phyloP scores from a whole-genome alignment of 2,113 vertebrate species.

The Petrocephalus zakoni region DNA sequence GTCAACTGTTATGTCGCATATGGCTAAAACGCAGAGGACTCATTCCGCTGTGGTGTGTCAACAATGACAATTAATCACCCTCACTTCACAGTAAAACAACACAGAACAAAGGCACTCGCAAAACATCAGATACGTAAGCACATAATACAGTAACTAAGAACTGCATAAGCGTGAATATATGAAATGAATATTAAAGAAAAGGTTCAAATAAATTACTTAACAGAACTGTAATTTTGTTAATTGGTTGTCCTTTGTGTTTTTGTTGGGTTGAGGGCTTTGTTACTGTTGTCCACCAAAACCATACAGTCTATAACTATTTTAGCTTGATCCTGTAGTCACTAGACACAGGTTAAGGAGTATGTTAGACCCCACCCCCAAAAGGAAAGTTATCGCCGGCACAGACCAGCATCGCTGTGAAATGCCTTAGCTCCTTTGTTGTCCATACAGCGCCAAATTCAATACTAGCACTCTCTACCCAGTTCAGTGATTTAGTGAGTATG shows the following conservation, averaged over 20 bases:
- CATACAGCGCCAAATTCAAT: neutral
- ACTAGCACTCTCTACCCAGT: neutral
- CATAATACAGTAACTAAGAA: neutral
- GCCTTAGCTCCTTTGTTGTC: neutral
- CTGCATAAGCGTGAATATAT: neutral
- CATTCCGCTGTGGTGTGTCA: too few relatives aligned
- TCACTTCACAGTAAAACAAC: neutral
- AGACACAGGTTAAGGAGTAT: neutral
- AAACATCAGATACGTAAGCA: too few relatives aligned
- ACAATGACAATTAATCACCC: too few relatives aligned
- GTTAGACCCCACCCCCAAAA: neutral
- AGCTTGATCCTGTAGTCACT: neutral
- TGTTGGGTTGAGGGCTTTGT: neutral
- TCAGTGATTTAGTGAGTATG: neutral
- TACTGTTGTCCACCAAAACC: neutral
- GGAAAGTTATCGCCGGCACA: neutral
- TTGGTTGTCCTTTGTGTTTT: neutral
- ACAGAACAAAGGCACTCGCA: neutral
- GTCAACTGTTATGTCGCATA: too few relatives aligned
- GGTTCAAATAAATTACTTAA: neutral
- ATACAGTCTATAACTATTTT: neutral
- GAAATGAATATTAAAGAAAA: neutral
- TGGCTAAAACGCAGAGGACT: too few relatives aligned
- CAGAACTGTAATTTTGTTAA: neutral
- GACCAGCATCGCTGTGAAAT: neutral